A percentile compares a stretch with the other conserved stretches of the same genome.
These are phyloP conservation scores for Archegozetes longisetosus DNA, from an alignment of 1,140 invertebrate genomes.

Conservation along the genomic window DNA sequence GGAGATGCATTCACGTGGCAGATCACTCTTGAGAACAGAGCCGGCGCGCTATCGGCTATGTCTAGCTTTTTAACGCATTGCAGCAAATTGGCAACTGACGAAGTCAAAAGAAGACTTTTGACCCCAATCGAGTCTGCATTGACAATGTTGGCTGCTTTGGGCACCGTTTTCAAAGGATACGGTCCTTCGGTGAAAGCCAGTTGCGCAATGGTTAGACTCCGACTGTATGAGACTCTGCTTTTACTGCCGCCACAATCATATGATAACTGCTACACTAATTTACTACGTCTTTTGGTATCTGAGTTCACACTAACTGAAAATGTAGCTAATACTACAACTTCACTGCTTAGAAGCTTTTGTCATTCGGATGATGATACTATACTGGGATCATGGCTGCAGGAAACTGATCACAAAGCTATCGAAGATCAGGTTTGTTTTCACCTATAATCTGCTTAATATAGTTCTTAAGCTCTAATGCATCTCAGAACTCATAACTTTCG, in stretches of 20 bases:
- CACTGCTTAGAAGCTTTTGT: slow-evolving; percentile 63
- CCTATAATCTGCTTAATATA: slow-evolving; percentile 18
- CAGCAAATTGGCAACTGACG: slow-evolving; percentile 73
- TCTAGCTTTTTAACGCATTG: slow-evolving; percentile 82
- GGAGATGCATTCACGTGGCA: slow-evolving; percentile 99
- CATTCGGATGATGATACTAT: slow-evolving; percentile 74
- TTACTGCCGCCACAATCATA: slow-evolving; percentile 64
- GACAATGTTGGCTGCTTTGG: slow-evolving; percentile 73
- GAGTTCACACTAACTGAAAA: slow-evolving; percentile 94
- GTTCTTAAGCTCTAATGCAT: not conserved
- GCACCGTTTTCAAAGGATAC: slow-evolving; percentile 72
- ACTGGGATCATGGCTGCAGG: slow-evolving; percentile 69
- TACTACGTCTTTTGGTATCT: slow-evolving; percentile 82
- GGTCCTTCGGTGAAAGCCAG: slow-evolving; percentile 84
- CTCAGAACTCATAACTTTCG: not conserved
- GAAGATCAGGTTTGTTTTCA: slow-evolving; percentile 71
- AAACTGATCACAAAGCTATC: slow-evolving; percentile 88
- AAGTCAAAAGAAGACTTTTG: slow-evolving; percentile 67
- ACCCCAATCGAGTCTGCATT: slow-evolving; percentile 85
- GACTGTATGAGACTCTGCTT: slow-evolving; percentile 75
- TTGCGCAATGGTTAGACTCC: slow-evolving; percentile 72
- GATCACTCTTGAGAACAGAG: slow-evolving; percentile 80
- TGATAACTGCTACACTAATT: slow-evolving; percentile 67
- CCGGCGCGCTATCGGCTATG: slow-evolving; percentile 87
- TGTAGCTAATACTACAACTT: slow-evolving; percentile 82